Conservation (phyloP, 23 tunicate genomes). For the Pegea sp. region DNA sequence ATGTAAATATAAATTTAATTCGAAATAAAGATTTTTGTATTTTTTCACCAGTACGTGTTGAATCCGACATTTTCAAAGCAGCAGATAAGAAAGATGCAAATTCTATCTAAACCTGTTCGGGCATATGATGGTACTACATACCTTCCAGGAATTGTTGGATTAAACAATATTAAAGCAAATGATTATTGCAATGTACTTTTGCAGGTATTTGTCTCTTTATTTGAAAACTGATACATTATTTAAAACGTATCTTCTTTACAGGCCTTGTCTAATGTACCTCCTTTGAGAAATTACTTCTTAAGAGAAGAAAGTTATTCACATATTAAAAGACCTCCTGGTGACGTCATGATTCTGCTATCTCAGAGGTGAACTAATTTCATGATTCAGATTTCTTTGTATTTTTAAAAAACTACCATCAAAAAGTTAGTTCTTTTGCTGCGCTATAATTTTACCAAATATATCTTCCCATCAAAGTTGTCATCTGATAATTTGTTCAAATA, state of each 20-base stretch:
- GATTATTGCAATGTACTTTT: slow-evolving; percentile 92
- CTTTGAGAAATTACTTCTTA: slow-evolving; percentile 61
- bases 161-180: slow-evolving; percentile 91
- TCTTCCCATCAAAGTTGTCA: no score
- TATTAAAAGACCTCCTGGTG: slow-evolving; percentile 81
- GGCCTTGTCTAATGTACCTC: slow-evolving; percentile 77
- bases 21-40: background rate
- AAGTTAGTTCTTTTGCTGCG: no score
- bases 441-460: no score
- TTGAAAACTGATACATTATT: background rate
- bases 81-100: slow-evolving; percentile 27
- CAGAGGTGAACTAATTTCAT: slow-evolving; percentile 35
- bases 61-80: slow-evolving; percentile 69
- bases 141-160: slow-evolving; percentile 79
- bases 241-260: no score
- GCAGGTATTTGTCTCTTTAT: slow-evolving; percentile 16
- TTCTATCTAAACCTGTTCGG: slow-evolving; percentile 26
- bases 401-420: no score
- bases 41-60: slow-evolving; percentile 36
- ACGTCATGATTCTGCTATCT: slow-evolving; percentile 69
- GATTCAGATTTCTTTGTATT: no score
- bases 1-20: background rate
- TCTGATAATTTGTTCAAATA: no score
- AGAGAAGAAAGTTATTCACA: slow-evolving; percentile 70
- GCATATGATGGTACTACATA: slow-evolving; percentile 89